A percentile compares a stretch with the other conserved stretches of the same genome.
Evolutionary conservation across 2,888 invertebrate genomes (phyloP).

Genomic region (Eugnorisma glareosa): DNA sequence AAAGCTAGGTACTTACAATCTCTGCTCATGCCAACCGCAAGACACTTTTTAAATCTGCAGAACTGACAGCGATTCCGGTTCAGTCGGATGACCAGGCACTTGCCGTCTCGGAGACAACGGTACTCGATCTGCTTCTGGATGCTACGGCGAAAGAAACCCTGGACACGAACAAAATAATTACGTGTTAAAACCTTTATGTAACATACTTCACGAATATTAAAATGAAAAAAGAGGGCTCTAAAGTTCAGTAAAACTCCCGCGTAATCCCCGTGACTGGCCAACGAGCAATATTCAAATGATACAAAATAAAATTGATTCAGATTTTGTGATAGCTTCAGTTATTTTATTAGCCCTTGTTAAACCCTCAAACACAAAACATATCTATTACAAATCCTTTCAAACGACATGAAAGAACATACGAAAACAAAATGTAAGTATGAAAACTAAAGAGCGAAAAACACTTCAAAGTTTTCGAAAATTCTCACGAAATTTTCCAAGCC

Average conservation of each 20-base stretch:
- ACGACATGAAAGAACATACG: background rate
- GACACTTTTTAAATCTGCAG: constrained; percentile 99
- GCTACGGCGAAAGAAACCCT: constrained; percentile 98
- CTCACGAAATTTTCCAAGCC: background rate
- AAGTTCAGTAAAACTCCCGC: background rate
- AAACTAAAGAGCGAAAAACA: background rate
- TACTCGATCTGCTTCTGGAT: constrained; percentile 99
- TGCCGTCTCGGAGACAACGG: constrained; percentile 97
- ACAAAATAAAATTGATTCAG: too few relatives aligned
- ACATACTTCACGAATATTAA: background rate
- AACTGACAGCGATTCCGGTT: constrained; percentile 99
- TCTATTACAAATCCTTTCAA: background rate
- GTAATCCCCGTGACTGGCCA: background rate
- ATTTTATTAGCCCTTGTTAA: background rate
- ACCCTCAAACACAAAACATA: background rate
- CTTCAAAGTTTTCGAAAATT: background rate
- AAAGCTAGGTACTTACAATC: constrained; percentile 95
- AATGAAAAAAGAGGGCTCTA: background rate
- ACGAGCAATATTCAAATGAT: too few relatives aligned
- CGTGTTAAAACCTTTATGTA: background rate
- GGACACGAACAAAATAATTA: constrained; percentile 63
- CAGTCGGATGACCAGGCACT: constrained; percentile 97
- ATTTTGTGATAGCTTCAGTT: background rate
- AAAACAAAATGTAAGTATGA: background rate
- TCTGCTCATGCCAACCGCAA: constrained; percentile 98